A percentile compares a stretch with the other conserved stretches of the same genome.
Conservation (phyloP, 2,113 vertebrate species). For the Morone saxatilis region DNA sequence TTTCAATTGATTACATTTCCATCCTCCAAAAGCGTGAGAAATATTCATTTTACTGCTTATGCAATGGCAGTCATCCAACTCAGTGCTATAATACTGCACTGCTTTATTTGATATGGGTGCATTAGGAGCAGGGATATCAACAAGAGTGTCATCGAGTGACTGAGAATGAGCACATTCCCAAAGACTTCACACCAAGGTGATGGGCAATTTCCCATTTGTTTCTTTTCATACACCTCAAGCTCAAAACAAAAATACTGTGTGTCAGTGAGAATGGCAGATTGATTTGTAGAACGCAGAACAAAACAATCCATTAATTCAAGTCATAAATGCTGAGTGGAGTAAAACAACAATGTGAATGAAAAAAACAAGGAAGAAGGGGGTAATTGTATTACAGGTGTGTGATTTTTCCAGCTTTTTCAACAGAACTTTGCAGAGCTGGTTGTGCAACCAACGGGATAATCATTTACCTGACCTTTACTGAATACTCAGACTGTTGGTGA, state of each 20-base stretch:
- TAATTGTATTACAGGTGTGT: neutral
- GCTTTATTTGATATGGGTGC: conserved; percentile 60
- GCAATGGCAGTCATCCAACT: conserved; percentile 45
- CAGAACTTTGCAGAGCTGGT: conserved; percentile 9
- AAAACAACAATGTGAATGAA: conserved; percentile 31
- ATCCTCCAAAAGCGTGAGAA: conserved; percentile 36
- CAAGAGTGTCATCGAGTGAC: conserved; percentile 28
- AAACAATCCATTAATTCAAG: conserved; percentile 53
- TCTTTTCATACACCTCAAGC: conserved; percentile 43
- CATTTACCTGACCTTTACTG: conserved; percentile 43
- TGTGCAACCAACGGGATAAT: conserved; percentile 14
- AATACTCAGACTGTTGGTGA: conserved; percentile 9
- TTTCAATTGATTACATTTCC: conserved; percentile 66
- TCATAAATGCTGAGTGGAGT: conserved; percentile 52
- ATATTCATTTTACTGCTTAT: conserved; percentile 63
- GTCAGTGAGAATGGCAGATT: conserved; percentile 45
- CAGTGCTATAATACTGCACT: conserved; percentile 17
- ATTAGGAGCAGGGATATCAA: conserved; percentile 41
- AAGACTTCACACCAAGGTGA: conserved; percentile 51
- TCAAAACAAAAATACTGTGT: conserved; percentile 40
- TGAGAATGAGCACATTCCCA: conserved; percentile 23
- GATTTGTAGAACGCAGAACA: conserved; percentile 46
- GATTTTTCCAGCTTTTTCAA: conserved; percentile 16
- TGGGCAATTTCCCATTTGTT: conserved; percentile 49
- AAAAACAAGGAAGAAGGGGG: neutral